Conservation (phyloP, 2,797 vertebrate species). For the Karalla daura region DNA sequence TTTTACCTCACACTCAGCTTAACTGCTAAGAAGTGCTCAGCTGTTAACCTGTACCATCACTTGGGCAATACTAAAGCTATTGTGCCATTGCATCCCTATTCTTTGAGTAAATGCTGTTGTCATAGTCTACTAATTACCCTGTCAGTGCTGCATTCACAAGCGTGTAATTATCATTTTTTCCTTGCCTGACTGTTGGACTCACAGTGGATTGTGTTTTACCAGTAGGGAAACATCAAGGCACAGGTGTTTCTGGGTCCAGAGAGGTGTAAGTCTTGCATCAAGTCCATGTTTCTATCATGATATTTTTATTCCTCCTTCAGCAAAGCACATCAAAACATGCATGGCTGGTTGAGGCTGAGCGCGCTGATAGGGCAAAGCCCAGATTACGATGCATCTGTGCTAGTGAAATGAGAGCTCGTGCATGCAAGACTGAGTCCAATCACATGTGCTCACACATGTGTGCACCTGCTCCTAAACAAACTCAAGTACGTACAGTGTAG, state of each 20-base stretch:
- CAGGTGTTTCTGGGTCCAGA: conserved; percentile 7
- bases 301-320: conserved; percentile 22
- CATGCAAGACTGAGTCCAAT: conserved; percentile 15
- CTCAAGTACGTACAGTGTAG: conserved; percentile 20
- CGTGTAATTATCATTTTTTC: conserved; percentile 1
- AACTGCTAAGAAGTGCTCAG: conserved; percentile 13
- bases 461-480: conserved; percentile 33
- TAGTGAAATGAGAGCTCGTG: conserved; percentile 7
- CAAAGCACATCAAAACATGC: conserved; percentile 26
- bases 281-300: conserved; percentile 17
- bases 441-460: conserved; percentile 36
- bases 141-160: not conserved
- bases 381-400: conserved; percentile 43
- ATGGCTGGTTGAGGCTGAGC: conserved; percentile 23
- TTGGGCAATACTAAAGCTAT: not conserved
- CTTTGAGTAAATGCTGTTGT: not conserved
- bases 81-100: not conserved
- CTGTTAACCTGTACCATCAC: not conserved
- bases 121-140: not conserved
- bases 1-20: not conserved
- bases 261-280: conserved; percentile 42
- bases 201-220: conserved; percentile 17
- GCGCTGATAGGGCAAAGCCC: conserved; percentile 11
- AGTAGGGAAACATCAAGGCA: conserved; percentile 8
- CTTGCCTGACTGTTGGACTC: not conserved